Percentiles rank a stretch among this genome's conserved stretches.
Evolutionary conservation across 2,888 invertebrate genomes (phyloP).

Genomic region (Drosophila kokeensis): DNA sequence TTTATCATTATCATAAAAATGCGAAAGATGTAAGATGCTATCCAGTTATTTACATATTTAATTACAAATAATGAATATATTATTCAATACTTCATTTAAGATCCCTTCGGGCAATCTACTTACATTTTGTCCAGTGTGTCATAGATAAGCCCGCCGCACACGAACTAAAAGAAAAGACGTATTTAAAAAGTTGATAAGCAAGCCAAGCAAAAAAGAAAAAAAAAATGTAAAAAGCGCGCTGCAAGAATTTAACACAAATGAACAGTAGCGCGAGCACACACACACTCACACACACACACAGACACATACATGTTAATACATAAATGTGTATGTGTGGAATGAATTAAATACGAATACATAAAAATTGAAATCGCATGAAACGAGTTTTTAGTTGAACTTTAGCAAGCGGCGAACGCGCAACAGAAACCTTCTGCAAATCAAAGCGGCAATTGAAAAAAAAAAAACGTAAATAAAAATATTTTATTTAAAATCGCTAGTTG

Average conservation of each 20-base stretch:
- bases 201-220: conserved; percentile 31
- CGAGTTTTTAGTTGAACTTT: conserved; percentile 76
- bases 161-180: conserved; percentile 74
- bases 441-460: conserved; percentile 43
- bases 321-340: conserved; percentile 32
- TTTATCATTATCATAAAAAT: not conserved
- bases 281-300: not conserved
- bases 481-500: conserved; percentile 25
- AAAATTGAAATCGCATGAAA: conserved; percentile 73
- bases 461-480: not conserved
- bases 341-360: conserved; percentile 64
- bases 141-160: conserved; percentile 61
- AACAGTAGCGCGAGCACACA: not conserved
- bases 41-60: not conserved
- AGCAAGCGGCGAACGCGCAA: conserved; percentile 69
- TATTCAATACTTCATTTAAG: not conserved
- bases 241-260: conserved; percentile 62
- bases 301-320: conserved; percentile 21
- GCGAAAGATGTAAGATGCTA: not conserved
- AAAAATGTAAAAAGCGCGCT: conserved; percentile 65
- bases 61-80: not conserved
- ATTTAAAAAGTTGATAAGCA: conserved; percentile 73
- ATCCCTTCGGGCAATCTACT: not conserved
- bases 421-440: conserved; percentile 37
- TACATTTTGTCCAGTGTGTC: conserved; percentile 41